Evolutionary conservation across 2,113 vertebrate species (phyloP).

Genomic region (Hucho hucho): DNA sequence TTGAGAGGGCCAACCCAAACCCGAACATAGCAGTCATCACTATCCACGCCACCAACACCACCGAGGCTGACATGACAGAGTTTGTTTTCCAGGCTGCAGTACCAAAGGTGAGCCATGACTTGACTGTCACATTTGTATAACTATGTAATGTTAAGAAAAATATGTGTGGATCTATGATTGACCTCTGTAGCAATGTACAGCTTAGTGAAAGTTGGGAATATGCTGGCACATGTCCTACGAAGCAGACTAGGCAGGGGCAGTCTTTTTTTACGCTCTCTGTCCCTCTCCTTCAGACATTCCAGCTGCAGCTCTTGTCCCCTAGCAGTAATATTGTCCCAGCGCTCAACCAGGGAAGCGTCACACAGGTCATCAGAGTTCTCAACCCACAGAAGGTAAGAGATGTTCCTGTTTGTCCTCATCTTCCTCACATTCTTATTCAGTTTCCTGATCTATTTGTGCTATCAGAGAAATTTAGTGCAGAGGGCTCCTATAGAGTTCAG

Average conservation of each 20-base stretch:
- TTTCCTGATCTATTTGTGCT: too few species aligned
- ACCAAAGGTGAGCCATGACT: conserved; percentile 89
- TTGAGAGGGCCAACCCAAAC: conserved; percentile 95
- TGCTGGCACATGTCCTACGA: background rate
- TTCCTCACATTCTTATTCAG: too few species aligned
- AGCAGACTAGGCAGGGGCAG: background rate
- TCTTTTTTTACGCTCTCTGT: background rate
- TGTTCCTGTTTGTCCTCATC: background rate
- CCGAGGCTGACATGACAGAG: conserved; percentile 95
- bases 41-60: conserved; percentile 94
- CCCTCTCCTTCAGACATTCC: conserved; percentile 84
- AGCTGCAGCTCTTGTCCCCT: conserved; percentile 99
- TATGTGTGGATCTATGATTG: background rate
- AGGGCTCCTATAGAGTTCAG: background rate
- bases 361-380: conserved; percentile 98
- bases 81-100: conserved; percentile 99
- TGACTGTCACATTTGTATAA: background rate
- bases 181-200: background rate
- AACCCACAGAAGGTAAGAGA: conserved; percentile 97
- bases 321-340: conserved; percentile 96
- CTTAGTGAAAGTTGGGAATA: background rate
- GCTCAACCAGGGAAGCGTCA: conserved; percentile 94
- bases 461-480: too few species aligned
- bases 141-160: background rate
- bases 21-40: conserved; percentile 96